phyloP scores from a whole-genome alignment of 2,113 vertebrate genomes.

The Solea solea region DNA sequence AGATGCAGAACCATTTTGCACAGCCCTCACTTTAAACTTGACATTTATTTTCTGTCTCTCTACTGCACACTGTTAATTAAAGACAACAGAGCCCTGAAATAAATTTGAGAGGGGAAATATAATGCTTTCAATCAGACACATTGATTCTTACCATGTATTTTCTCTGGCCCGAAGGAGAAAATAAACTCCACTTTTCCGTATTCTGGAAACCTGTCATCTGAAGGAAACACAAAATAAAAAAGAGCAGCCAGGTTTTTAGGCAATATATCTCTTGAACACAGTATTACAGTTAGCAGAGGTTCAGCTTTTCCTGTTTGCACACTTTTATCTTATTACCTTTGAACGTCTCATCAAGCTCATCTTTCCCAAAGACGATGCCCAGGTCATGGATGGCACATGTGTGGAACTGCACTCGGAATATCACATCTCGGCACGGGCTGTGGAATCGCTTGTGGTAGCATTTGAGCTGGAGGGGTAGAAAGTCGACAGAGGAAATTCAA shows the following conservation, averaged over 20 bases:
- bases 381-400: conserved; percentile 96
- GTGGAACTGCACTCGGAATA: conserved; percentile 98
- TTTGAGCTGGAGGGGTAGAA: conserved; percentile 84
- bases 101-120: no score
- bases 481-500: neutral
- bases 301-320: neutral
- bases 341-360: conserved; percentile 96
- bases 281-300: neutral
- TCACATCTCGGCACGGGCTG: conserved; percentile 90
- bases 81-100: no score
- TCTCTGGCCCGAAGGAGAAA: conserved; percentile 97
- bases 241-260: neutral
- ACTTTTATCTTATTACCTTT: conserved; percentile 83
- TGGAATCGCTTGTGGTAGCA: conserved; percentile 97
- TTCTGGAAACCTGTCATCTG: conserved; percentile 97
- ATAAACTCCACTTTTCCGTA: conserved; percentile 98
- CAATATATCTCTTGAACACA: neutral
- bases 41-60: neutral
- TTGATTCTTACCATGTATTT: conserved; percentile 90
- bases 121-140: conserved; percentile 21
- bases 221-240: conserved; percentile 13
- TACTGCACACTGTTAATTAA: neutral
- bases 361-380: conserved; percentile 92
- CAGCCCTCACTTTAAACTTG: no score
- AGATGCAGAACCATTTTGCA: no score